These are phyloP conservation scores for Diphyllodes magnificus DNA, from an alignment of 2,113 vertebrate genomes.

Conservation along the genomic window DNA sequence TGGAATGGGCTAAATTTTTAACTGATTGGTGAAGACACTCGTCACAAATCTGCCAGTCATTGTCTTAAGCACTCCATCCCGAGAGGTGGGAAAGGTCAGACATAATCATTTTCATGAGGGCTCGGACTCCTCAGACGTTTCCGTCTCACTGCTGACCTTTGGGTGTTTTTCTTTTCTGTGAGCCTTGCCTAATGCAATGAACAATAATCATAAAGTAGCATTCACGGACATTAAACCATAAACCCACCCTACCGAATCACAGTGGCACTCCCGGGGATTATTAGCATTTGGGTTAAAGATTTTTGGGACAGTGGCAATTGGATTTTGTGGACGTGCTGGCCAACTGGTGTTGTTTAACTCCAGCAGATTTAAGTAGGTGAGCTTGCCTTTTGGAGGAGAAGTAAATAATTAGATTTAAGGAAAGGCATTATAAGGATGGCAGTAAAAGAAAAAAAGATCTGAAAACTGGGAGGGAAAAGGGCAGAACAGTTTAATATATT, in stretches of 20 bases:
- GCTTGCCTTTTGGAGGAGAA: not conserved
- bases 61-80: not conserved
- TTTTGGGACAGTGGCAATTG: not conserved
- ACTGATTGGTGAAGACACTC: not conserved
- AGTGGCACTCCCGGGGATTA: not conserved
- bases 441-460: not conserved
- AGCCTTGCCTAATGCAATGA: constrained; percentile 4
- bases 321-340: not conserved
- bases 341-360: not conserved
- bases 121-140: not conserved
- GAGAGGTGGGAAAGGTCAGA: not conserved
- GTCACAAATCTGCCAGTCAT: not conserved
- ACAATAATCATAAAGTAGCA: constrained; percentile 37
- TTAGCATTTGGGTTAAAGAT: not conserved
- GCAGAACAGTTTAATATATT: not conserved
- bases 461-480: not conserved
- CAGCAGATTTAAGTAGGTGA: not conserved
- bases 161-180: not conserved
- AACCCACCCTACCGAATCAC: not conserved
- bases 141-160: not conserved
- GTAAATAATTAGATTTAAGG: not conserved
- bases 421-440: not conserved
- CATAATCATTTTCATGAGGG: not conserved
- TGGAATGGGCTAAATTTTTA: accelerated
- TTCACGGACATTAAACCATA: not conserved